A percentile compares a stretch with the other conserved stretches of the same genome.
Conservation (phyloP, 2,888 invertebrate species). For the Bombylius major region DNA sequence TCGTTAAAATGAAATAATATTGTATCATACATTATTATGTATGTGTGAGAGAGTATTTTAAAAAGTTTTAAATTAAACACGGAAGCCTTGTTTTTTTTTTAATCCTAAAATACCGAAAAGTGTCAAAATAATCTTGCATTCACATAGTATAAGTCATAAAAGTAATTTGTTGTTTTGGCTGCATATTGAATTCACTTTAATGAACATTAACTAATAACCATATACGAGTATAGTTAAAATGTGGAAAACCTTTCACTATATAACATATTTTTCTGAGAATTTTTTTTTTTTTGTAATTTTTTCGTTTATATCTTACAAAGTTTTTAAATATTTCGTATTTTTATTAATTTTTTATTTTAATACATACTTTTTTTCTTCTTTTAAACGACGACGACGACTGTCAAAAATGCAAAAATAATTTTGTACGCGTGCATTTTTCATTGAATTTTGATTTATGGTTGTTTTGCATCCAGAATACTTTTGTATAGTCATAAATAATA, state of each 20-base stretch:
- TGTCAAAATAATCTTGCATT: slow-evolving; percentile 3
- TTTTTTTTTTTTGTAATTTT: not conserved
- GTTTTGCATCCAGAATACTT: slow-evolving; percentile 28
- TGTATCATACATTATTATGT: no score
- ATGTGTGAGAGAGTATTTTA: no score
- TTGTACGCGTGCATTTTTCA: not conserved
- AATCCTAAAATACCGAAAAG: slow-evolving; percentile 2
- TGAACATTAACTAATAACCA: no score
- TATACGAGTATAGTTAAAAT: no score
- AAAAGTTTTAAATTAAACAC: not conserved
- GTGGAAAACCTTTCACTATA: slow-evolving; percentile 4
- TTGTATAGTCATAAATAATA: slow-evolving; percentile 29
- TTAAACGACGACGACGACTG: not conserved
- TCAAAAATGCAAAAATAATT: not conserved
- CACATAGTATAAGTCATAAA: not conserved
- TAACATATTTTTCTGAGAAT: not conserved
- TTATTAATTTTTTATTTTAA: no score
- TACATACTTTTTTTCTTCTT: no score
- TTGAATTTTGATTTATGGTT: slow-evolving; percentile 24
- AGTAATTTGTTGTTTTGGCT: no score
- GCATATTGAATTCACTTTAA: no score
- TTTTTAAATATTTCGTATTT: no score
- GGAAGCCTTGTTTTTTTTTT: not conserved
- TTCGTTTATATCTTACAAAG: not conserved
- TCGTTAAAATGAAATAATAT: no score